Conservation (phyloP, 2,797 vertebrate genomes). For the Microtus obscurus region DNA sequence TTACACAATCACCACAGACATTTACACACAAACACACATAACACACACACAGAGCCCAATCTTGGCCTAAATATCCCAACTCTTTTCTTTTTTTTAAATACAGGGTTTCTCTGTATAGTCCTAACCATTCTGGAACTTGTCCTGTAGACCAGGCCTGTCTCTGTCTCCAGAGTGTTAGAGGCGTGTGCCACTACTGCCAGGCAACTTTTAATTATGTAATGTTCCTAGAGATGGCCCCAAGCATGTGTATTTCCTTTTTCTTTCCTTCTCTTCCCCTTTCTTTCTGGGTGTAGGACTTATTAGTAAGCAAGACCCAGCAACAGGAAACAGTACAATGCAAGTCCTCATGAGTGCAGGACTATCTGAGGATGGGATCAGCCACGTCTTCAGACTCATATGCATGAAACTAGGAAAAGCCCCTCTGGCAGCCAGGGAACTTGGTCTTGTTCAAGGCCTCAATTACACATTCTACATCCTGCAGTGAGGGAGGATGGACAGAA, state of each 20-base stretch:
- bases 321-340: background rate
- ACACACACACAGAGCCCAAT: background rate
- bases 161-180: background rate
- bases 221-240: background rate
- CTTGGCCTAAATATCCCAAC: background rate
- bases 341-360: conserved; percentile 89
- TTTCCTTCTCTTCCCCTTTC: background rate
- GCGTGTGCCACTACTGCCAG: background rate
- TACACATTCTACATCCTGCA: conserved; percentile 94
- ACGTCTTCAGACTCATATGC: conserved; percentile 92
- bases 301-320: background rate
- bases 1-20: background rate
- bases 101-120: background rate
- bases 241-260: background rate
- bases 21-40: background rate
- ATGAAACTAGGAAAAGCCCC: conserved; percentile 96
- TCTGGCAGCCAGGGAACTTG: conserved; percentile 96
- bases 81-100: background rate
- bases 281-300: background rate
- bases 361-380: conserved; percentile 93
- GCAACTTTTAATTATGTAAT: background rate
- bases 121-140: background rate
- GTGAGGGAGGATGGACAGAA: conserved; percentile 95
- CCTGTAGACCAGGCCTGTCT: background rate
- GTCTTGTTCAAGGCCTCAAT: conserved; percentile 95